phyloP scores from a whole-genome alignment of 2,797 vertebrate species.

The Cheirogaleus major region DNA sequence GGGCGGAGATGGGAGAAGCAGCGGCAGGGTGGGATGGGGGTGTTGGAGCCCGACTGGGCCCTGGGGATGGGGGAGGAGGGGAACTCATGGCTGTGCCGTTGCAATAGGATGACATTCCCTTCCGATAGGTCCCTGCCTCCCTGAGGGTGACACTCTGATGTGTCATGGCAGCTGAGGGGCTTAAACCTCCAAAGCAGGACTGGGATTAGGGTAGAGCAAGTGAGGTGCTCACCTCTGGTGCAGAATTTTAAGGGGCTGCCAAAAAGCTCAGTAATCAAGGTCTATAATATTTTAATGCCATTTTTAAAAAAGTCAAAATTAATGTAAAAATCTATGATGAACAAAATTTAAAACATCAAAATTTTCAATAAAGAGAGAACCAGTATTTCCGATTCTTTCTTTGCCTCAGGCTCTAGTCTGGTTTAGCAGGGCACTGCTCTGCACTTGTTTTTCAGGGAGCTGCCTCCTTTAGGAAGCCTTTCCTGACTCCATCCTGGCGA shows the following conservation, averaged over 20 bases:
- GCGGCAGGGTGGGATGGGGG: neutral
- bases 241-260: neutral
- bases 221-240: neutral
- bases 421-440: neutral
- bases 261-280: neutral
- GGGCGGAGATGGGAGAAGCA: neutral
- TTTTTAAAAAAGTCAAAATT: conserved; percentile 10
- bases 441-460: neutral
- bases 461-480: neutral
- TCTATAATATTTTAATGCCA: neutral
- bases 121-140: neutral
- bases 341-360: neutral
- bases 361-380: neutral
- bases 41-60: neutral
- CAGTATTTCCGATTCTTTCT: neutral
- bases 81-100: neutral
- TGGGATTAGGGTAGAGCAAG: neutral
- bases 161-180: neutral
- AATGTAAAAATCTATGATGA: neutral
- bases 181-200: neutral
- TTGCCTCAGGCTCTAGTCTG: neutral
- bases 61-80: neutral
- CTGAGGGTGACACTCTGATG: neutral
- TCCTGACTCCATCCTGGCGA: neutral
- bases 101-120: neutral